These are phyloP conservation scores for Poeciliopsis prolifica DNA, from an alignment of 2,113 vertebrate genomes.

Conservation along the genomic window DNA sequence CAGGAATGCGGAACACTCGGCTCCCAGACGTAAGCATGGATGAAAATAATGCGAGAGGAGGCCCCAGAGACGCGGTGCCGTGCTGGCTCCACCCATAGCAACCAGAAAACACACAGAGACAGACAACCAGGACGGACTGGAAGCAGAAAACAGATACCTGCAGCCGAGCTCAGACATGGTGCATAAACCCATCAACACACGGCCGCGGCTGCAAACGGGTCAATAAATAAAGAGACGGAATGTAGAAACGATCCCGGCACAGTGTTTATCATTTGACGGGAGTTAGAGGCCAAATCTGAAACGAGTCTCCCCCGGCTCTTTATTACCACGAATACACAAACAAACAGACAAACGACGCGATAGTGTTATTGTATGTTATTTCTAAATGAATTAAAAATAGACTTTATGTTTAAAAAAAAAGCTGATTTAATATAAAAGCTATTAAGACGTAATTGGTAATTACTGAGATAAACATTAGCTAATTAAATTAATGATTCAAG, in stretches of 20 bases:
- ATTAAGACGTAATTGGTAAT: too few relatives aligned
- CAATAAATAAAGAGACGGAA: slow-evolving; percentile 16
- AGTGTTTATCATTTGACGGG: slow-evolving; percentile 12
- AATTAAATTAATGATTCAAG: too few relatives aligned
- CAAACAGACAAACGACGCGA: too few relatives aligned
- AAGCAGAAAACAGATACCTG: background rate
- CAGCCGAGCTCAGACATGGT: background rate
- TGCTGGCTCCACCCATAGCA: slow-evolving; percentile 79
- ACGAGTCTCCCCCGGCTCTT: background rate
- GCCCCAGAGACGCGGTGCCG: slow-evolving; percentile 26
- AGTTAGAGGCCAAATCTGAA: background rate
- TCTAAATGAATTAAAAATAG: too few relatives aligned
- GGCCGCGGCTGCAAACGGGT: slow-evolving; percentile 10
- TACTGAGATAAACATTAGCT: too few relatives aligned
- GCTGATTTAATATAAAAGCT: too few relatives aligned
- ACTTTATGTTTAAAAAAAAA: too few relatives aligned
- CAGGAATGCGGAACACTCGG: slow-evolving; percentile 93
- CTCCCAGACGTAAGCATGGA: slow-evolving; percentile 85
- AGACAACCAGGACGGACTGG: slow-evolving; percentile 64
- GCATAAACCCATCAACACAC: slow-evolving; percentile 23
- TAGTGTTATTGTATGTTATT: too few relatives aligned
- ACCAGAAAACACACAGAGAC: slow-evolving; percentile 79
- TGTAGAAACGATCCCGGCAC: slow-evolving; percentile 33
- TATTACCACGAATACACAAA: background rate
- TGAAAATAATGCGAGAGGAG: slow-evolving; percentile 68